Base-by-base conservation (phyloP, 2,888 invertebrate genomes). In the Atrina japonica region DNA sequence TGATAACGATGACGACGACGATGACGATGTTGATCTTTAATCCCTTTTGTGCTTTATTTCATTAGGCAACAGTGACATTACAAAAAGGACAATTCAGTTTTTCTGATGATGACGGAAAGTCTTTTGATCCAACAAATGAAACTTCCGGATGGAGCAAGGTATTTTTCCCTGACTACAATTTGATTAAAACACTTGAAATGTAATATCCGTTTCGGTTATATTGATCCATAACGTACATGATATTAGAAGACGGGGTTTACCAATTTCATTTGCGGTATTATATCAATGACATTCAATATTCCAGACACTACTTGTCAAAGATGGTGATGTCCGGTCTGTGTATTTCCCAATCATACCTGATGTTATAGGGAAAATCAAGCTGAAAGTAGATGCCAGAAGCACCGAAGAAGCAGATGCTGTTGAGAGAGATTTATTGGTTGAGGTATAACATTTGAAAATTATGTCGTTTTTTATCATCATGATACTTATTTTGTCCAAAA, bases 281-380 rank as follows among this genome's bases (percentile, higher is more conserved):
- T n/a, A n/a, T n/a, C n/a, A n/a, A n/a, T n/a, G n/a, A n/a, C n/a
- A n/a, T n/a, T n/a, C n/a, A n/a, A n/a, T n/a, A n/a, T n/a, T 35
- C 11, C 35, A 59, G 63, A 41, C 23, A 16, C 23, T 65, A 5
- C 6, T n/a, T 47, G 80, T 83, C 11, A 52, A 66, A 47, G 93
- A 95, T 0, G 94, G 95, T 69, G 92, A 93, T 6, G 95, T 94
- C 21, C 93, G 94, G 70, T 94, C 95, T 0, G 94, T 96, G 0
- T 95, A 96, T 63, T 95, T 98, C 89, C 94, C 96, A 92, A 94
- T 96, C 66, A 93, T 93, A n/a, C 95, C 96, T 0, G 93, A 92
- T 72, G 93, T 93, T 75, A 18, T 60, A 16, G 96, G 96, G n/a
- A 91, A 92, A 21, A 92, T 95, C n/a, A 93, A 93, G 27, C 92